Evolutionary conservation across 2,888 invertebrate species (phyloP).

Genomic region (Galeopsomyia nigrocyanea): DNA sequence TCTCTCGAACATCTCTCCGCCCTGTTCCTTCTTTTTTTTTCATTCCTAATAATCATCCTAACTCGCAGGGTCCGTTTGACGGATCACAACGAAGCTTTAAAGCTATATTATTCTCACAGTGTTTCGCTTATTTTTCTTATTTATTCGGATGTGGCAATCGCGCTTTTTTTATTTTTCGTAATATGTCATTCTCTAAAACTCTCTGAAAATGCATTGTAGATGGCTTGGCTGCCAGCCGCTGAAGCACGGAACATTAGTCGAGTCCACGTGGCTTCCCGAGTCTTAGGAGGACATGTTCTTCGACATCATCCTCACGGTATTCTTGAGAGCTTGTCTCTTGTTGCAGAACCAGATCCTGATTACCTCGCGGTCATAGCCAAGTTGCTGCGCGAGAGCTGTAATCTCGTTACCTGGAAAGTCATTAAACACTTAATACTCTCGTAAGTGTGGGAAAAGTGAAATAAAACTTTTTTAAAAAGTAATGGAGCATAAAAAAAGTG

Average conservation of each 20-base stretch:
- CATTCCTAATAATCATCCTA: not conserved
- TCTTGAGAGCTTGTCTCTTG: constrained; percentile 96
- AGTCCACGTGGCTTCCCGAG: constrained; percentile 16
- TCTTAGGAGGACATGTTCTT: constrained; percentile 51
- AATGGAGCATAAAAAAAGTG: not conserved
- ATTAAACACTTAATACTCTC: not conserved
- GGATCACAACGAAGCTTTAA: constrained; percentile 48
- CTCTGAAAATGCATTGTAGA: no score
- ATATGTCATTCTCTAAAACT: not conserved
- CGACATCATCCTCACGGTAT: constrained; percentile 94
- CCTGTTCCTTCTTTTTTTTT: not conserved
- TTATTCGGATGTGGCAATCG: no score
- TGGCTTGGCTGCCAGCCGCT: constrained; percentile 1
- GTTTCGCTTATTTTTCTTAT: not conserved
- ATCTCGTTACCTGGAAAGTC: constrained; percentile 90
- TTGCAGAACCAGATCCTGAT: constrained; percentile 99
- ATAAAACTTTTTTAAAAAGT: not conserved
- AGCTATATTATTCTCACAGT: constrained; percentile 48
- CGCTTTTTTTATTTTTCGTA: not conserved
- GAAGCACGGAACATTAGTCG: constrained; percentile 35
- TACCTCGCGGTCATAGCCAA: constrained; percentile 97
- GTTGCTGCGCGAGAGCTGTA: constrained; percentile 92
- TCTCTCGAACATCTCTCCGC: constrained; percentile 11
- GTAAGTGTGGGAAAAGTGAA: not conserved
- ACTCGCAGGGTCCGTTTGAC: constrained; percentile 43